A percentile compares a stretch with the other conserved stretches of the same genome.
Conservation (phyloP, 2,888 invertebrate species). For the Helobdella robusta region DNA sequence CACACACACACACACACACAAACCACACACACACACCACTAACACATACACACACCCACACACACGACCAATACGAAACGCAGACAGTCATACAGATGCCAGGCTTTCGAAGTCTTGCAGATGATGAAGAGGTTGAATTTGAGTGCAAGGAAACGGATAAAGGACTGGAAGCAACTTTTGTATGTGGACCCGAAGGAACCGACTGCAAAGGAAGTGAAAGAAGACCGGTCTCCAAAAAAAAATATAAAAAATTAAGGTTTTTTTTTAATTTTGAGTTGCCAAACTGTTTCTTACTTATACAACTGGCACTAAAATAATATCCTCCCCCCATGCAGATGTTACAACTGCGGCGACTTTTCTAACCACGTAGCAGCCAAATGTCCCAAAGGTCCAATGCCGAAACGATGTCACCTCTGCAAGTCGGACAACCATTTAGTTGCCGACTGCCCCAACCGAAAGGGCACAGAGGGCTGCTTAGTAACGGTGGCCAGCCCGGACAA, state of each 20-base stretch:
- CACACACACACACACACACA: too few species aligned
- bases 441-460: slow-evolving; percentile 63
- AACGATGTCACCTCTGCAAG: slow-evolving; percentile 78
- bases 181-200: slow-evolving; percentile 66
- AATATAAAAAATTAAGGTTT: slow-evolving; percentile 76
- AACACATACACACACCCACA: too few species aligned
- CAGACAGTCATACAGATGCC: slow-evolving; percentile 84
- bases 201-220: slow-evolving; percentile 75
- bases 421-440: slow-evolving; percentile 78
- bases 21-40: too few species aligned
- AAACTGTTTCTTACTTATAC: too few species aligned
- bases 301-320: not conserved
- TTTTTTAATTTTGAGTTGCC: not conserved
- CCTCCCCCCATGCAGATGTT: slow-evolving; percentile 62
- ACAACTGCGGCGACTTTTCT: slow-evolving; percentile 83
- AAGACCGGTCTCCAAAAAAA: slow-evolving; percentile 69
- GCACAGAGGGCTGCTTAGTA: too few species aligned
- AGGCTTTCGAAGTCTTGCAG: slow-evolving; percentile 77
- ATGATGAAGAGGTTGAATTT: slow-evolving; percentile 79
- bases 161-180: slow-evolving; percentile 75
- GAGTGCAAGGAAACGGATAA: slow-evolving; percentile 73
- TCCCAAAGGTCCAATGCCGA: slow-evolving; percentile 75
- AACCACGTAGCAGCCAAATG: slow-evolving; percentile 86
- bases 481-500: too few species aligned
- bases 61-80: too few species aligned